A percentile compares a stretch with the other conserved stretches of the same genome.
These are phyloP conservation scores for Chlorospingus flavigularis DNA, from an alignment of 2,797 vertebrate genomes.

Conservation along the genomic window DNA sequence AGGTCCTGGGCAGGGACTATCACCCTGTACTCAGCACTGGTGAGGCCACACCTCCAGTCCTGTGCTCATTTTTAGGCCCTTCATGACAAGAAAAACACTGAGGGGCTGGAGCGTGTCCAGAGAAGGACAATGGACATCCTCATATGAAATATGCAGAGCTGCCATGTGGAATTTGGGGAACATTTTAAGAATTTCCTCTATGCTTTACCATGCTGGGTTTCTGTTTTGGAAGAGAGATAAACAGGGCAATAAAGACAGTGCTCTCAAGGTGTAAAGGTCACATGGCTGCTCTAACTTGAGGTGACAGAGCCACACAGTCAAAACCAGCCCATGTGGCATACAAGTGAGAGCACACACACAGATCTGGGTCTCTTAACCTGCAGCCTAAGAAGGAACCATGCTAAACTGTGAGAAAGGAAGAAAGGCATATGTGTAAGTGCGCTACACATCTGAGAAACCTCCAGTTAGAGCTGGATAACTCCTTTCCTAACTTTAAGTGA, in stretches of 20 bases:
- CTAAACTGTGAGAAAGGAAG: not conserved
- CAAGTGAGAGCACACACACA: not conserved
- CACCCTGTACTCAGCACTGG: not conserved
- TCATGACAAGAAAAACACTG: rapidly evolving
- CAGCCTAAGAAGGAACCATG: not conserved
- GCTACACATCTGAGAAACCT: not conserved
- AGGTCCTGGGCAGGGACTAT: not conserved
- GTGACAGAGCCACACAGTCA: not conserved
- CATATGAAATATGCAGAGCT: not conserved
- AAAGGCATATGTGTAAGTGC: not conserved
- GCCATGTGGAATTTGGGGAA: not conserved
- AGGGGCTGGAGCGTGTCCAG: not conserved
- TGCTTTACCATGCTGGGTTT: not conserved
- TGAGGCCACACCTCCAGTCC: not conserved
- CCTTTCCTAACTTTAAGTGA: not conserved
- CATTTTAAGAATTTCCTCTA: not conserved
- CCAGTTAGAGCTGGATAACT: not conserved
- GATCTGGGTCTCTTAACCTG: not conserved
- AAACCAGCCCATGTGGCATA: not conserved
- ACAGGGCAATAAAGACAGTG: not conserved
- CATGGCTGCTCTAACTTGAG: not conserved
- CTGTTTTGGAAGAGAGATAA: not conserved
- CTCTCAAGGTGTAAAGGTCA: not conserved
- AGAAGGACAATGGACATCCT: not conserved
- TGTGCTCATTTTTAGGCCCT: not conserved